phyloP scores from a whole-genome alignment of 2,797 vertebrate genomes.

The Netta rufina region DNA sequence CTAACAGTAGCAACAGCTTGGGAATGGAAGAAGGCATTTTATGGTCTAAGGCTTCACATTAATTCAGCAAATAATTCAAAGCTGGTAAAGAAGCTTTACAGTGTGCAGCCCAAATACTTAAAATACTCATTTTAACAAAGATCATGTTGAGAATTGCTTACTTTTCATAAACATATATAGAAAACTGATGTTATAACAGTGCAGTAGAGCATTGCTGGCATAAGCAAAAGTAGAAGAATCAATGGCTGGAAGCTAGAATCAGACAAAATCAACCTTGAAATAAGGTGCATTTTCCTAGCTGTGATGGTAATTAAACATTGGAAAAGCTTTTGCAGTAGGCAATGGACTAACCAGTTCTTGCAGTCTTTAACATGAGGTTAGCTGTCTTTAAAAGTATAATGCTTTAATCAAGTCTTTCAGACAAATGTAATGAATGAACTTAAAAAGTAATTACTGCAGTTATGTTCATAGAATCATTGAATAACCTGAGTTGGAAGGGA shows the following conservation, averaged over 20 bases:
- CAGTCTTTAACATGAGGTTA: not conserved
- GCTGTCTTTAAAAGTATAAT: not conserved
- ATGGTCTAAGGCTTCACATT: not conserved
- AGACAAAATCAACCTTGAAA: not conserved
- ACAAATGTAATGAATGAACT: accelerated
- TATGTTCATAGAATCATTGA: no score
- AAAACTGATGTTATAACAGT: not conserved
- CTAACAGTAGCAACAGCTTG: not conserved
- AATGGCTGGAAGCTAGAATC: not conserved
- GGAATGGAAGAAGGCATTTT: not conserved
- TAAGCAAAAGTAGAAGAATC: not conserved
- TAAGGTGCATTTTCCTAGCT: not conserved
- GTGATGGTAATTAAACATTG: not conserved
- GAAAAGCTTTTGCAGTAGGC: not conserved
- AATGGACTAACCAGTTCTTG: not conserved
- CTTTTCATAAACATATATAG: not conserved
- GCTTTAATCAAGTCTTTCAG: not conserved
- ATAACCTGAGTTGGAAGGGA: no score
- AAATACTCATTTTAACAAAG: not conserved
- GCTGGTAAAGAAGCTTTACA: not conserved
- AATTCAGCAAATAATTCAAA: not conserved
- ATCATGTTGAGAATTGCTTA: not conserved
- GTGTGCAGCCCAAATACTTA: not conserved
- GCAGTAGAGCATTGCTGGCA: not conserved
- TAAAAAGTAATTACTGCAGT: not conserved